Evolutionary conservation across 2,888 invertebrate genomes (phyloP).

Genomic region (Malacosoma neustria): DNA sequence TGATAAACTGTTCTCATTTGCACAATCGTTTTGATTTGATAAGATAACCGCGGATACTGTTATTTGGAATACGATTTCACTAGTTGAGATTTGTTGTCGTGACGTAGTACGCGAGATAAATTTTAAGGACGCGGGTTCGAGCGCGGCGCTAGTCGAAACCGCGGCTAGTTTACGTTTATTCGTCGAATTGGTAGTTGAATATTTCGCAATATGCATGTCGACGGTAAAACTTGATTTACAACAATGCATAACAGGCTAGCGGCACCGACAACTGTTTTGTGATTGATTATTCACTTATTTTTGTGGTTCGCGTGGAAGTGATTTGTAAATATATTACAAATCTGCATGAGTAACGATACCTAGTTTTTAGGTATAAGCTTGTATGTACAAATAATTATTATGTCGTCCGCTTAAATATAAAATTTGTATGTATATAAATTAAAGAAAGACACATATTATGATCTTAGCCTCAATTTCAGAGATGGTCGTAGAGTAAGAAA

Average conservation of each 20-base stretch:
- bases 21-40: conserved; percentile 61
- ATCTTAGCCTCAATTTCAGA: no score
- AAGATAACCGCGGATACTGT: conserved; percentile 35
- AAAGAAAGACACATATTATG: no score
- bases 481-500: no score
- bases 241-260: conserved; percentile 15
- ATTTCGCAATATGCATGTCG: conserved; percentile 23
- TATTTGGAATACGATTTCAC: conserved; percentile 57
- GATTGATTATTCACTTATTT: conserved; percentile 29
- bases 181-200: conserved; percentile 13
- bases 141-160: conserved; percentile 9
- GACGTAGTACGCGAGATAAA: conserved; percentile 34
- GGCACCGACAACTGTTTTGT: conserved; percentile 15
- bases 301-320: conserved; percentile 20
- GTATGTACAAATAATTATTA: no score
- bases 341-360: no score
- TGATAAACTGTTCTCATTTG: conserved; percentile 64
- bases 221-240: conserved; percentile 18
- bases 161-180: conserved; percentile 2
- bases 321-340: no score
- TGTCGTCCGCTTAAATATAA: no score
- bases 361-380: no score
- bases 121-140: conserved; percentile 25
- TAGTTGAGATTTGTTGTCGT: conserved; percentile 60
- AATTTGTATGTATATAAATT: no score